phyloP scores from a whole-genome alignment of 1,140 invertebrate genomes.

The Asobara japonica region DNA sequence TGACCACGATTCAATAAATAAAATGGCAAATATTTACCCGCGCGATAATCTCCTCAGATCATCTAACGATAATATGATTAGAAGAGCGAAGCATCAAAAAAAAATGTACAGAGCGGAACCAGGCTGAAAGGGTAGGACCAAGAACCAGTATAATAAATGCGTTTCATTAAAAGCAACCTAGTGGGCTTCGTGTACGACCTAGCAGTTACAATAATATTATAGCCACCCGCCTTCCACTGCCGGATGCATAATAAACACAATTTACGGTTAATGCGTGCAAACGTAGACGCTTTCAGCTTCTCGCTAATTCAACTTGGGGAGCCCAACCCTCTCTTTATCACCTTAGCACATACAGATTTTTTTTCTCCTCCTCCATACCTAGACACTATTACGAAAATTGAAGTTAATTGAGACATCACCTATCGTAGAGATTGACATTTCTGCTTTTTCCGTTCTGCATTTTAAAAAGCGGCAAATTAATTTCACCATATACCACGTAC shows the following conservation, averaged over 20 bases:
- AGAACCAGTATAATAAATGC: constrained; percentile 31
- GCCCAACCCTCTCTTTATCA: not conserved
- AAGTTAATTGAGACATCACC: not conserved
- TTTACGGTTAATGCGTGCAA: constrained; percentile 33
- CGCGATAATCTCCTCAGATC: no score
- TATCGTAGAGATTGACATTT: not conserved
- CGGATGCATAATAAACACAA: constrained; percentile 39
- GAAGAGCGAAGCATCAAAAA: not conserved
- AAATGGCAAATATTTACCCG: no score
- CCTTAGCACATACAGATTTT: not conserved
- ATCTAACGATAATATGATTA: no score
- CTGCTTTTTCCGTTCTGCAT: not conserved
- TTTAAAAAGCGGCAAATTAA: not conserved
- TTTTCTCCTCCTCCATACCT: not conserved
- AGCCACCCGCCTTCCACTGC: constrained; percentile 23
- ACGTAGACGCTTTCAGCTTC: constrained; percentile 25
- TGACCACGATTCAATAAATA: no score
- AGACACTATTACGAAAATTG: not conserved
- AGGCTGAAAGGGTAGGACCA: not conserved
- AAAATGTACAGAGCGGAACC: not conserved
- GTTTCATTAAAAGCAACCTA: constrained; percentile 39
- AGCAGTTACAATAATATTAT: constrained; percentile 37
- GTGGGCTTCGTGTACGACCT: constrained; percentile 22
- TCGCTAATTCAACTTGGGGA: constrained; percentile 28
- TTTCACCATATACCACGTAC: not conserved